Conservation (phyloP, 2,113 vertebrate genomes). For the Cyanoliseus patagonus region DNA sequence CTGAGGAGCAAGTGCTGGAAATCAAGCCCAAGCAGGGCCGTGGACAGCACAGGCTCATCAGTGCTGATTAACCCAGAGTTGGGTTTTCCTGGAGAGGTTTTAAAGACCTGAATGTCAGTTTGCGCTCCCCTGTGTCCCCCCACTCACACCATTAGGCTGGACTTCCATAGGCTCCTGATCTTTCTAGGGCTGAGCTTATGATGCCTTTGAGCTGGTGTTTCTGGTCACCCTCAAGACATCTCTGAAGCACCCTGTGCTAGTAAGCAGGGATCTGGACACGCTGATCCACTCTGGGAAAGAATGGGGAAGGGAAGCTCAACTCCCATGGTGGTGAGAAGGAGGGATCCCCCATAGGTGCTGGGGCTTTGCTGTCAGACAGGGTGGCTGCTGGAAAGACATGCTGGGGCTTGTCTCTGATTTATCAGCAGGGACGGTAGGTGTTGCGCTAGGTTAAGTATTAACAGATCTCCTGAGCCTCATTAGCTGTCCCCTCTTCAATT, state of each 20-base stretch:
- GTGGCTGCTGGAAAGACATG: not conserved
- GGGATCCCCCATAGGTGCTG: not conserved
- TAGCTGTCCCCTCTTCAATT: constrained; percentile 60
- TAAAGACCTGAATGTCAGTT: not conserved
- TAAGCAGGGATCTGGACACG: rapidly evolving
- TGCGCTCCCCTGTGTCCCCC: not conserved
- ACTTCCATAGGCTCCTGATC: not conserved
- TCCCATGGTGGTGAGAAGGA: rapidly evolving
- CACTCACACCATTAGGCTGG: not conserved
- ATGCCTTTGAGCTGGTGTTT: not conserved
- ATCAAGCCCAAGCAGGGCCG: not conserved
- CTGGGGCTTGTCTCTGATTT: constrained; percentile 4
- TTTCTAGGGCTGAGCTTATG: not conserved
- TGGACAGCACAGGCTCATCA: not conserved
- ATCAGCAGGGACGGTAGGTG: constrained; percentile 35
- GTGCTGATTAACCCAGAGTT: constrained; percentile 1
- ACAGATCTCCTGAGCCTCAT: constrained; percentile 70
- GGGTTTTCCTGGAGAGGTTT: not conserved
- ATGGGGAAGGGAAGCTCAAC: not conserved
- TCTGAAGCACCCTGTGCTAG: not conserved
- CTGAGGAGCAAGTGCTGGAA: not conserved
- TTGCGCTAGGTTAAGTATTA: constrained; percentile 66
- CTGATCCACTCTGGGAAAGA: not conserved
- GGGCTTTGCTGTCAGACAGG: not conserved
- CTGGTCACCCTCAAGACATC: not conserved